A percentile compares a stretch with the other conserved stretches of the same genome.
These are phyloP conservation scores for Anticlea derivata DNA, from an alignment of 2,888 invertebrate genomes.

Conservation along the genomic window DNA sequence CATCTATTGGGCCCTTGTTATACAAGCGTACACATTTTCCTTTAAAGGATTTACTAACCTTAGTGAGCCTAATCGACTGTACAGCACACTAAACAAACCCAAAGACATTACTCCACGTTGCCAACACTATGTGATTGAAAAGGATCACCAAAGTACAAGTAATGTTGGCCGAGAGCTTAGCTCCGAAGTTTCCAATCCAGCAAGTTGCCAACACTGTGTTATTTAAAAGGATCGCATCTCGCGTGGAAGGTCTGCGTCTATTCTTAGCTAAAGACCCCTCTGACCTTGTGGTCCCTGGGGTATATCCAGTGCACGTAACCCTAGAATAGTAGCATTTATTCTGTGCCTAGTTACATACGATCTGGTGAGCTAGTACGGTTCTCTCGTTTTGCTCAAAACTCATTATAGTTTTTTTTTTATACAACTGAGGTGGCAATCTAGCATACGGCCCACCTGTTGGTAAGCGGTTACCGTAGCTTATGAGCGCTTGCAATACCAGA, in stretches of 20 bases:
- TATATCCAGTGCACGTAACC: slow-evolving; percentile 6
- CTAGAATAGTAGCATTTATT: slow-evolving; percentile 4
- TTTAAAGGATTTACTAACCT: no score
- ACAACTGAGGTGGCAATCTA: no score
- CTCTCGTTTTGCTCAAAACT: neutral
- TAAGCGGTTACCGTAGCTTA: no score
- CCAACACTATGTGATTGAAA: slow-evolving; percentile 4
- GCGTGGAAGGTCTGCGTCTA: neutral
- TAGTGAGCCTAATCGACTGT: no score
- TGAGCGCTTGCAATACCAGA: no score
- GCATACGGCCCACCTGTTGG: no score
- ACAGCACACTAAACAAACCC: no score
- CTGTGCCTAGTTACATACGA: slow-evolving; percentile 3
- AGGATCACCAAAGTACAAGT: neutral
- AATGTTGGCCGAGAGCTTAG: neutral
- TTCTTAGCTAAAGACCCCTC: slow-evolving; percentile 15
- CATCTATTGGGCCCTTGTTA: neutral
- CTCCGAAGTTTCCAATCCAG: slow-evolving; percentile 3
- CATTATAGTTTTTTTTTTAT: no score
- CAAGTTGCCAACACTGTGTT: slow-evolving; percentile 15
- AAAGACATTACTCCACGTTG: neutral
- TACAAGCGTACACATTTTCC: no score
- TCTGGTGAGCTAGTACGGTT: neutral
- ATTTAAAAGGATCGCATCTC: slow-evolving; percentile 22
- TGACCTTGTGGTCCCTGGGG: slow-evolving; percentile 16